Evolutionary conservation across 1,140 invertebrate species (phyloP).

Genomic region (Cyclina sinensis): DNA sequence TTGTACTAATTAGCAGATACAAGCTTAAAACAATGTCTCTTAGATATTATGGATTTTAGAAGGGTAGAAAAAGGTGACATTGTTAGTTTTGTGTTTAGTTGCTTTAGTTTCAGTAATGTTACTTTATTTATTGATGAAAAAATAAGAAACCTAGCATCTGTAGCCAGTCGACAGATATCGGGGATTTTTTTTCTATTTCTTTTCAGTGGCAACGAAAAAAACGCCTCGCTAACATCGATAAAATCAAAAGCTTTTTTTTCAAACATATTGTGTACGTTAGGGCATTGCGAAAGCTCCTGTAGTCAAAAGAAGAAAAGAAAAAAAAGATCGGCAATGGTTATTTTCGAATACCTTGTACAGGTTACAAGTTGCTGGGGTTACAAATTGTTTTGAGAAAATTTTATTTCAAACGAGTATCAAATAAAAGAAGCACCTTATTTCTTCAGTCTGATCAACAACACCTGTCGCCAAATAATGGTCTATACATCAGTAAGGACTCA

Average conservation of each 20-base stretch:
- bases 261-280: background rate
- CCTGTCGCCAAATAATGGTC: slow-evolving; percentile 30
- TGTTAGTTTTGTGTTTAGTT: too few species aligned
- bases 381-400: background rate
- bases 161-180: too few species aligned
- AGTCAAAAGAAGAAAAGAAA: background rate
- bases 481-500: background rate
- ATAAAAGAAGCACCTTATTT: slow-evolving; percentile 5
- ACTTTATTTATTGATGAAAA: too few species aligned
- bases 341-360: background rate
- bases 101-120: too few species aligned
- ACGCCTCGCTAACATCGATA: background rate
- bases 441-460: background rate
- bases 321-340: too few species aligned
- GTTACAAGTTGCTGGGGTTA: background rate
- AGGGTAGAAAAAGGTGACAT: too few species aligned
- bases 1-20: too few species aligned
- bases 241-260: background rate
- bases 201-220: background rate
- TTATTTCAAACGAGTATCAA: background rate
- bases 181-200: background rate
- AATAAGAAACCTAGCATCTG: too few species aligned
- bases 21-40: too few species aligned
- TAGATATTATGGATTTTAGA: too few species aligned
- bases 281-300: background rate